phyloP scores from a whole-genome alignment of 2,797 vertebrate genomes.

The Fistularia tabacaria region DNA sequence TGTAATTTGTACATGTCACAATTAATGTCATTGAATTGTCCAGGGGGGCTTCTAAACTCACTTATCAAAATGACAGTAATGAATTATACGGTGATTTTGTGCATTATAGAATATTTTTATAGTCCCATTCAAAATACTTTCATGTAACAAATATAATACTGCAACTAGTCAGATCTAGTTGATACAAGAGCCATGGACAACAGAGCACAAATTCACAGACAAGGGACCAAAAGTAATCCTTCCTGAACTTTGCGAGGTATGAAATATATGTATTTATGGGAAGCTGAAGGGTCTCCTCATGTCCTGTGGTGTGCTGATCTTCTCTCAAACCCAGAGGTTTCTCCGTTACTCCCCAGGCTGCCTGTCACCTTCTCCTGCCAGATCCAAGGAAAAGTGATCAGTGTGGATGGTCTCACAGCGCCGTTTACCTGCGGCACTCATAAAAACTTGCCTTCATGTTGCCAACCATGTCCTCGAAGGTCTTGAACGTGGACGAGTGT shows the following conservation, averaged over 20 bases:
- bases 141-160: constrained; percentile 13
- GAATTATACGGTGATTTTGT: constrained; percentile 11
- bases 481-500: constrained; percentile 92
- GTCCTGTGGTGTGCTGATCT: constrained; percentile 31
- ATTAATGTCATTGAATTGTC: constrained; percentile 29
- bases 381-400: constrained; percentile 15
- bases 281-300: constrained; percentile 22
- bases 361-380: constrained; percentile 63
- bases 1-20: constrained; percentile 10
- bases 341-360: constrained; percentile 28
- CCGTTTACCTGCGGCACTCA: not conserved
- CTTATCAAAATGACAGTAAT: constrained; percentile 19
- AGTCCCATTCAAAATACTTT: constrained; percentile 2
- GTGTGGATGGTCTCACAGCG: not conserved
- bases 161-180: not conserved
- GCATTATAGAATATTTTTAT: constrained; percentile 14
- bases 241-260: constrained; percentile 16
- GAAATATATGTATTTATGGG: constrained; percentile 4
- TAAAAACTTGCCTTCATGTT: constrained; percentile 81
- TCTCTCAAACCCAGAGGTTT: constrained; percentile 53
- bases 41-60: not conserved
- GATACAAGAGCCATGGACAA: constrained; percentile 16
- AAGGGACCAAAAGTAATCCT: constrained; percentile 4
- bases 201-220: constrained; percentile 7
- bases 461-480: constrained; percentile 89